Conservation (phyloP, 2,113 vertebrate species). For the Porphyrio hochstetteri region DNA sequence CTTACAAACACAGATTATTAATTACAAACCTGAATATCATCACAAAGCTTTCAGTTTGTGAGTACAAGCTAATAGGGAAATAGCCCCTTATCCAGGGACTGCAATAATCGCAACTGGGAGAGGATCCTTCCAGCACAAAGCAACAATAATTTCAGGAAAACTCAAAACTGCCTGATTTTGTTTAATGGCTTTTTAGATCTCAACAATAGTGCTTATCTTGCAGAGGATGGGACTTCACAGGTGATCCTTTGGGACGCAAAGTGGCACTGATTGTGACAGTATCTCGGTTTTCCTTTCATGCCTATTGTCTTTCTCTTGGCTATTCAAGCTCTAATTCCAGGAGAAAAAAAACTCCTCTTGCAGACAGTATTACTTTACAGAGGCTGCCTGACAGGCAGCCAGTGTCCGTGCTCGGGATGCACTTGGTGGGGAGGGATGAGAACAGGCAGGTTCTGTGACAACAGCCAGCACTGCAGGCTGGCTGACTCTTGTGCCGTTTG, state of each 20-base stretch:
- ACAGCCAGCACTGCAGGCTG: background rate
- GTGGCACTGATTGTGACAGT: background rate
- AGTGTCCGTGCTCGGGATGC: background rate
- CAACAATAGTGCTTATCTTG: background rate
- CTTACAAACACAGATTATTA: background rate
- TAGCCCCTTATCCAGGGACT: background rate
- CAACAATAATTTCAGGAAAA: background rate
- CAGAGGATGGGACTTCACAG: background rate
- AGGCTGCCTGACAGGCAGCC: background rate
- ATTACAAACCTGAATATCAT: background rate
- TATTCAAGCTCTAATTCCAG: background rate
- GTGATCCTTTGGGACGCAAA: background rate
- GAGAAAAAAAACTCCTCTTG: background rate
- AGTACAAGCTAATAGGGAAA: background rate
- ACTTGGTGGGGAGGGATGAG: background rate
- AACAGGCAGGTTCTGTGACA: background rate
- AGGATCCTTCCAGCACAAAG: background rate
- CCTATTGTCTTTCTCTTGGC: background rate
- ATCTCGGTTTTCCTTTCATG: constrained; percentile 6
- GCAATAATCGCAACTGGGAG: background rate
- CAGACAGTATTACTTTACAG: constrained; percentile 26
- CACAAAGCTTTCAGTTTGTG: background rate
- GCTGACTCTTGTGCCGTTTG: background rate
- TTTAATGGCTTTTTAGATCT: background rate
- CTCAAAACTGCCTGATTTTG: background rate